phyloP scores from a whole-genome alignment of 92 coral and sea anemone genomes.

The Galaxea fascicularis region DNA sequence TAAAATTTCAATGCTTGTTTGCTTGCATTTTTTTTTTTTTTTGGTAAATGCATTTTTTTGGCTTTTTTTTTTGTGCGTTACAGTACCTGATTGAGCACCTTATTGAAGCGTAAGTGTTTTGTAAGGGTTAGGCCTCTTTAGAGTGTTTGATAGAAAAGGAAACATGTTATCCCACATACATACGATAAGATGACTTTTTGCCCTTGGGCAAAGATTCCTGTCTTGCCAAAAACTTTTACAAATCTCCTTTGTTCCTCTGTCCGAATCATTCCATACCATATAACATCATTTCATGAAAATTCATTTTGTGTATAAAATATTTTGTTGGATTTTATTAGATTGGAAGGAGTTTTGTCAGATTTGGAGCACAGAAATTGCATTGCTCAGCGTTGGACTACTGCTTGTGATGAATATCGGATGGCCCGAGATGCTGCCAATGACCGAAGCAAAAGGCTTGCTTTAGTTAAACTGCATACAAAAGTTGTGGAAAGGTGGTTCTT shows the following conservation, averaged over 20 bases:
- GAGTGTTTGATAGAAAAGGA: no score
- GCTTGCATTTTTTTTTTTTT: no score
- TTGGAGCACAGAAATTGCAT: background rate
- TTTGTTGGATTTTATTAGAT: background rate
- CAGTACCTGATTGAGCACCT: no score
- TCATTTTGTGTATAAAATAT: background rate
- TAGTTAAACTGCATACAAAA: conserved; percentile 6
- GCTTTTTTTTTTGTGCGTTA: no score
- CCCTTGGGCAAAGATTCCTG: no score
- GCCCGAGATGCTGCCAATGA: conserved; percentile 15
- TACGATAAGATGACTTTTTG: no score
- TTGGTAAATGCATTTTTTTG: no score
- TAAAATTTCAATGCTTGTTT: no score
- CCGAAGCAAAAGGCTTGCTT: background rate
- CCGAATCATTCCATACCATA: background rate
- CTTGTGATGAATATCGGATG: background rate
- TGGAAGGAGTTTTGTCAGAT: background rate
- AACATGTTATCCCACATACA: no score
- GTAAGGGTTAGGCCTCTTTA: no score
- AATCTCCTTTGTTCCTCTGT: background rate
- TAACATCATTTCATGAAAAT: background rate
- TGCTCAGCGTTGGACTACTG: background rate
- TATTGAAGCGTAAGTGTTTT: no score
- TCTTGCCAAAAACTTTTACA: no score
- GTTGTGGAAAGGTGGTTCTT: conserved; percentile 36